A percentile compares a stretch with the other conserved stretches of the same genome.
phyloP scores from a whole-genome alignment of 1,140 invertebrate genomes.

The Drosophila pachea region DNA sequence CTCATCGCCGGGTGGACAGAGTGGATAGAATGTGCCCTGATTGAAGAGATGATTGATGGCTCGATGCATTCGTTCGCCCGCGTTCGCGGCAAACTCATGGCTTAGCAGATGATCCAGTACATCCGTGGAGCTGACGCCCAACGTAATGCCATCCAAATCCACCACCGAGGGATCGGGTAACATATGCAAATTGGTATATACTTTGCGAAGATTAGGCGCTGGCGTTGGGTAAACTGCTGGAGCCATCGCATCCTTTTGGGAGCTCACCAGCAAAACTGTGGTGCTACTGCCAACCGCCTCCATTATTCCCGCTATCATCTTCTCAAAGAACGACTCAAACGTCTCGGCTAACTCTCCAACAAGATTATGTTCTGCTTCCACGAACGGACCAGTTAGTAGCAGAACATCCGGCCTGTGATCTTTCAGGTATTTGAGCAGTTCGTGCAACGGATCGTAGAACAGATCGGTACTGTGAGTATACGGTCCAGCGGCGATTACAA shows the following conservation, averaged over 20 bases:
- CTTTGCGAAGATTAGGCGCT: slow-evolving; percentile 81
- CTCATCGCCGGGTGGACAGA: slow-evolving; percentile 86
- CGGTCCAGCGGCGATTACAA: slow-evolving; percentile 90
- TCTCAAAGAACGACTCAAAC: slow-evolving; percentile 86
- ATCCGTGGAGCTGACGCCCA: slow-evolving; percentile 91
- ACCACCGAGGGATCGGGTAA: slow-evolving; percentile 90
- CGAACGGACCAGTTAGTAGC: slow-evolving; percentile 90
- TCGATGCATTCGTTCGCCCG: slow-evolving; percentile 84
- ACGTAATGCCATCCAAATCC: slow-evolving; percentile 86
- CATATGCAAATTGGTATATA: slow-evolving; percentile 82
- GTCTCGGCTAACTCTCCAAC: slow-evolving; percentile 83
- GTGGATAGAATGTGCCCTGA: slow-evolving; percentile 90
- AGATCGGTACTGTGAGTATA: slow-evolving; percentile 88
- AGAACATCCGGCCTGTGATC: slow-evolving; percentile 88
- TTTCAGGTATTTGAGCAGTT: slow-evolving; percentile 85
- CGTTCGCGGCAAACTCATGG: slow-evolving; percentile 84
- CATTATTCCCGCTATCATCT: slow-evolving; percentile 84
- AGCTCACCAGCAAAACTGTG: slow-evolving; percentile 83
- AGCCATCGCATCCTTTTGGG: slow-evolving; percentile 87
- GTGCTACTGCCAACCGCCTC: slow-evolving; percentile 77
- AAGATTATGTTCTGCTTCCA: slow-evolving; percentile 85
- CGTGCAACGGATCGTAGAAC: slow-evolving; percentile 88
- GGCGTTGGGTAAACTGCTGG: slow-evolving; percentile 90
- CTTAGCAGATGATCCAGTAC: slow-evolving; percentile 88
- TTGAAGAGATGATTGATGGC: slow-evolving; percentile 86